Evolutionary conservation across 1,140 invertebrate species (phyloP), one percentile per base, ranked within the genome.

Genomic region (Thereuonema tuberculata): DNA sequence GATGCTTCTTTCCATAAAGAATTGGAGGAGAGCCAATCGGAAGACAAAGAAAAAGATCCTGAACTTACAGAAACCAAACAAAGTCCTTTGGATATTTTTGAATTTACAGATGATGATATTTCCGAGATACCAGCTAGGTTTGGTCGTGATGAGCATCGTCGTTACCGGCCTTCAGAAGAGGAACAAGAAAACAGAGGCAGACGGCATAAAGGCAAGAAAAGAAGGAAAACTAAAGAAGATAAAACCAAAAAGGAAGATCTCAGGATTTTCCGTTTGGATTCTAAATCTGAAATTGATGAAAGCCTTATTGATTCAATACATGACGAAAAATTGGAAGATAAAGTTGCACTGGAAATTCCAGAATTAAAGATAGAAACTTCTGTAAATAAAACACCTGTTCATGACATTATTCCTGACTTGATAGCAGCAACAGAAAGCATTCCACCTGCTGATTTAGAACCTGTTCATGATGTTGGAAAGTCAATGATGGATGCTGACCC

Each of bases 51-150:
- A 12, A 28, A 29, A 53, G 61, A 65, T 5, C 43, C 43, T 1
- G 65, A 64, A 28, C 28, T 67, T 72, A 3, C 21, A 29, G 53
- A 55, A 26, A 3, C 3, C 2, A 55, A 29, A 21, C 53, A 55
- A 29, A 66, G 67, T 49, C 67, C 77, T 62, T 73, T 75, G 46
- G 79, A 78, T 63, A 76, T 80, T 0, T 78, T 82, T 58, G 75
- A 76, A 28, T 82, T 80, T 64, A 77, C 76, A 2, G 73, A 25
- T 64, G 78, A 78, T 47, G 74, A 75, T 65, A 75, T 77, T 61
- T 71, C 69, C 52, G 66, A 64, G 23, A 65, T 65, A 48, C 62
- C 64, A 21, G 25, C 60, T 27, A 64, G 65, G 21, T 48, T 61
- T 23, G 64, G 58, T 24, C 27, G 56, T 17, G 55, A 49, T 29